Evolutionary conservation across 2,797 vertebrate genomes (phyloP), one percentile per base, ranked within the genome.

Genomic region (Coranthus polyacanthus): DNA sequence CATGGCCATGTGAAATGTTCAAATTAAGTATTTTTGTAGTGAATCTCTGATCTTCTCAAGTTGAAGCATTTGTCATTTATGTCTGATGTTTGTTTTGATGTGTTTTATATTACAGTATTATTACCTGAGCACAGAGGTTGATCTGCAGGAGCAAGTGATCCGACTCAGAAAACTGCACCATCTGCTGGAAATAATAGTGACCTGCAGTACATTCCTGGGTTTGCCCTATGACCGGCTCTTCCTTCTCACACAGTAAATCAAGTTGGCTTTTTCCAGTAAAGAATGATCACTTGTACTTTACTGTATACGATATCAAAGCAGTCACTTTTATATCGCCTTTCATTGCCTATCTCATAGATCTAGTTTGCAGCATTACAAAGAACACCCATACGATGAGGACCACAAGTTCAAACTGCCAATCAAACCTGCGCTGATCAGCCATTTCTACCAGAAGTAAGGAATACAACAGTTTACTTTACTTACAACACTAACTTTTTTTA

Each of bases 101-200:
- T 58, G 12, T 68, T 75, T 57, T 12, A 1, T 11, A 67, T 12
- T 22, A 9, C 55, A 99, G 98, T 94, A 95, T 76, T 97, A 96
- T 75, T 99, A 96, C 85, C 82, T 96, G 80, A 96, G 93, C 86
- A 91, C 94, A 0, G 93, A 95, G 8, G 93, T 95, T 29, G 94
- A 96, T 58, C 75, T 95, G 13, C 96, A 97, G 78, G 96, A 99
- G 52, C 97, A 99, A 85, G 93, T 97, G 20, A 77, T 91, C 60
- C 93, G 95, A 73, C 83, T 98, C 39, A 94, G 93, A 46, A 99
- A 99, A 92, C 92, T 99, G 63, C 96, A 99, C 91, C 98, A 99
- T 17, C 92, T 99, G 88, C 93, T 99, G 89, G 98, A 98, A 89
- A 94, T 98, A 44, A 60, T 96, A 45, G 88, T 95, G 85, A 97